Conservation (phyloP, 2,888 invertebrate species). For the Aphidoletes aphidimyza region DNA sequence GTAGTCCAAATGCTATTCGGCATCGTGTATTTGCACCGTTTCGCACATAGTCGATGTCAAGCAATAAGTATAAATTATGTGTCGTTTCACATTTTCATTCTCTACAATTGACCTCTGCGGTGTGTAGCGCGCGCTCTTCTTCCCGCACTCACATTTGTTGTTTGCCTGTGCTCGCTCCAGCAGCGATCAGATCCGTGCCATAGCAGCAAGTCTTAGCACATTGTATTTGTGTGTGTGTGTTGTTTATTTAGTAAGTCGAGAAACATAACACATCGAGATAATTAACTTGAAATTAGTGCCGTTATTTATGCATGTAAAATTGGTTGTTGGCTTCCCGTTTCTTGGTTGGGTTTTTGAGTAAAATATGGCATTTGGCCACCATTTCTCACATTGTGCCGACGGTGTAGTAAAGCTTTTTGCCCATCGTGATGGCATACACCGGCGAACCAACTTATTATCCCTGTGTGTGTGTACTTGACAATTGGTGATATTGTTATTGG, state of each 20-base stretch:
- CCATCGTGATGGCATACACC: no score
- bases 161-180: background rate
- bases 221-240: background rate
- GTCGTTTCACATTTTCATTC: slow-evolving; percentile 53
- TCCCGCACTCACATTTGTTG: background rate
- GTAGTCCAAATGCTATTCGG: slow-evolving; percentile 25
- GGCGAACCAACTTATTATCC: background rate
- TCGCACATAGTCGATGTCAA: slow-evolving; percentile 32
- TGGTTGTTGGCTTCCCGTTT: background rate
- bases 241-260: slow-evolving; percentile 48
- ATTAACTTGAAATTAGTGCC: slow-evolving; percentile 51
- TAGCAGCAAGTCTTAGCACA: no score
- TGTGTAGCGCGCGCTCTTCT: background rate
- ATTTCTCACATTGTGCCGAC: slow-evolving; percentile 47
- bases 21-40: slow-evolving; percentile 26
- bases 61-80: slow-evolving; percentile 52
- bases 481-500: slow-evolving; percentile 31
- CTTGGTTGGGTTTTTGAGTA: slow-evolving; percentile 23
- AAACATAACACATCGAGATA: slow-evolving; percentile 44
- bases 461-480: slow-evolving; percentile 7
- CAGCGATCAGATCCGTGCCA: no score
- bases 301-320: slow-evolving; percentile 51
- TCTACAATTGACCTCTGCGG: slow-evolving; percentile 23
- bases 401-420: slow-evolving; percentile 16
- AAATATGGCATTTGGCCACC: background rate